Base-by-base conservation (phyloP, 2,888 invertebrate genomes). In the Eupithecia inturbata region DNA sequence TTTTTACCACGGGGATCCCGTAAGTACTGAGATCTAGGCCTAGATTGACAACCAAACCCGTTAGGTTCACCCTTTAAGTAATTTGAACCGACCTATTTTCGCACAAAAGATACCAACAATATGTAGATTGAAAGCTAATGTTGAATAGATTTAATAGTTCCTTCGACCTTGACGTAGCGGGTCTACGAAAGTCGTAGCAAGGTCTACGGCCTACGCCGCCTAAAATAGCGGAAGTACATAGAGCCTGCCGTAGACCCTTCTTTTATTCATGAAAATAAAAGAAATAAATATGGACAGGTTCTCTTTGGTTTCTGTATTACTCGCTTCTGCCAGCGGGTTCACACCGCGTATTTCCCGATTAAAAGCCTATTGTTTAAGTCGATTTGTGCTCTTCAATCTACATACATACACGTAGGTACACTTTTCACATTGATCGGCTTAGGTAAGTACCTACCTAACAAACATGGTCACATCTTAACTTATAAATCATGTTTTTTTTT, bases 61-160 rank as follows among this genome's bases (percentile, higher is more conserved):
- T n/a, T n/a, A n/a, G n/a, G n/a, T n/a, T n/a, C n/a, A n/a, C n/a
- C n/a, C n/a, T n/a, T n/a, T n/a, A 78, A 81, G 83, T 85, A 88
- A 90, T 90, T 87, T 86, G 83, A 82, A 80, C 77, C 84, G 89
- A 82, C 88, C 89, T 85, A 91, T 82, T 90, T 92, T 88, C 79
- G 77, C 85, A 92, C 89, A 93, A 92, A 89, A 88, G 84, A 84
- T 83, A 81, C 82, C 19, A 87, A 92, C 91, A 92, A 92, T 87
- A 88, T n/a, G n/a, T n/a, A n/a, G 88, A 68, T 77, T 76, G 74
- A 36, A 64, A 33, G 33, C n/a, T 36, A 87, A 86, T 88, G 88
- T 4, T 87, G 86, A 86, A 89, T 89, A 86, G 81, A 84, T 82
- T 80, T 88, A 86, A 84, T 84, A 82, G 85, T 80, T 79, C 77